Evolutionary conservation across 2,888 invertebrate species (phyloP).

Genomic region (Xanthostigma xanthostigma): DNA sequence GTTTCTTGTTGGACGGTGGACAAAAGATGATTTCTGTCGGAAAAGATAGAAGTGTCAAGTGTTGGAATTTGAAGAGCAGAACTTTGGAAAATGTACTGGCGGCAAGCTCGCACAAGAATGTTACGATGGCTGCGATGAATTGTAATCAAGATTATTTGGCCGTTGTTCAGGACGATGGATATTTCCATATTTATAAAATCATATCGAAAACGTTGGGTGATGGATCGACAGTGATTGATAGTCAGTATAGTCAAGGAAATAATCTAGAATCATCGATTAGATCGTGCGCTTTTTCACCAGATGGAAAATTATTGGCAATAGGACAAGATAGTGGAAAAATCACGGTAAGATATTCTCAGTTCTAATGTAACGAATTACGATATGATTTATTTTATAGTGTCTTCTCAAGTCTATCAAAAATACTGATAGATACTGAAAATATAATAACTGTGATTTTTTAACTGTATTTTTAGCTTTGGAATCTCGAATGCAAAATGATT

Average conservation of each 20-base stretch:
- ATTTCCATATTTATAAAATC: constrained; percentile 13
- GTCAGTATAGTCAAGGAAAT: constrained; percentile 4
- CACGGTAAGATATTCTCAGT: constrained; percentile 31
- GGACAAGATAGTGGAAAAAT: constrained; percentile 47
- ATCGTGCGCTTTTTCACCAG: constrained; percentile 27
- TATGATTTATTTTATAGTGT: no score
- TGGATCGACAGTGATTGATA: constrained; percentile 2
- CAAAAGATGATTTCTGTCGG: constrained; percentile 8
- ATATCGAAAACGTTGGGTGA: not conserved
- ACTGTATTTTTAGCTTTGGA: constrained; percentile 31
- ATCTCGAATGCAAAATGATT: constrained; percentile 28
- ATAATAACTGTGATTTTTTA: not conserved
- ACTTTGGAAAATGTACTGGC: not conserved
- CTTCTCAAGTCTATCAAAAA: no score
- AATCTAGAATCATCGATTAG: constrained; percentile 13
- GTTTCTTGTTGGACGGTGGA: constrained; percentile 6
- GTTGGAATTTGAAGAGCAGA: not conserved
- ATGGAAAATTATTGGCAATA: constrained; percentile 43
- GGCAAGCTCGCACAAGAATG: not conserved
- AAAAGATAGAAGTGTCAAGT: constrained; percentile 6
- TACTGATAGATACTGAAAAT: no score
- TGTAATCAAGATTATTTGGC: constrained; percentile 13
- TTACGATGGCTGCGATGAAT: constrained; percentile 15
- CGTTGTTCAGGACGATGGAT: constrained; percentile 14
- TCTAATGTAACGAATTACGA: no score